phyloP scores from a whole-genome alignment of 2,797 vertebrate genomes.

The Austrolebias charrua region DNA sequence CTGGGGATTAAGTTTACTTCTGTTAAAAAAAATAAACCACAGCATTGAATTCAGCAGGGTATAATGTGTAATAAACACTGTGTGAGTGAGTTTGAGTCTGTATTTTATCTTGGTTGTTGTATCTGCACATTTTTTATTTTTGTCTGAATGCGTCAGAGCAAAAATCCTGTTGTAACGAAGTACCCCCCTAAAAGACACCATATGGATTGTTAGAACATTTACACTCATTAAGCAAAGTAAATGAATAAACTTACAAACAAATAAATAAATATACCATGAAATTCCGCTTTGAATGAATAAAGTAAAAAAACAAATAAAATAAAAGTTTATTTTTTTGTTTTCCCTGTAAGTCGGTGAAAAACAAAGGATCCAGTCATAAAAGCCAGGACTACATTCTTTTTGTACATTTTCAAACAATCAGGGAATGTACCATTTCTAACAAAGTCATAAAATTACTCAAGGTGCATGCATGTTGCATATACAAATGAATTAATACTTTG shows the following conservation, averaged over 20 bases:
- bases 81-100: constrained; percentile 1
- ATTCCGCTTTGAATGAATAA: constrained; percentile 1
- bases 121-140: constrained; percentile 17
- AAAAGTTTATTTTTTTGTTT: no score
- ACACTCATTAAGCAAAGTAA: constrained; percentile 37
- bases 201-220: constrained; percentile 41
- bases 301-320: no score
- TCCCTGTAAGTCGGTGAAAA: not conserved
- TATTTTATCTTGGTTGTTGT: not conserved
- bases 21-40: constrained; percentile 7
- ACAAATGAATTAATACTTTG: constrained; percentile 16
- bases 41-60: not conserved
- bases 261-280: constrained; percentile 40
- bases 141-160: constrained; percentile 15
- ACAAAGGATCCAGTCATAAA: constrained; percentile 24
- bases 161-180: constrained; percentile 19
- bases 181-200: constrained; percentile 21
- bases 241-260: no score
- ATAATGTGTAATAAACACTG: constrained; percentile 5
- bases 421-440: constrained; percentile 24
- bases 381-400: constrained; percentile 16
- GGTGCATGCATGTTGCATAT: constrained; percentile 34
- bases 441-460: constrained; percentile 28
- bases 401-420: constrained; percentile 34
- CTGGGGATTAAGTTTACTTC: constrained; percentile 5